A percentile compares a stretch with the other conserved stretches of the same genome.
Evolutionary conservation across 1,140 invertebrate species (phyloP).

Genomic region (Leucophenga varia): DNA sequence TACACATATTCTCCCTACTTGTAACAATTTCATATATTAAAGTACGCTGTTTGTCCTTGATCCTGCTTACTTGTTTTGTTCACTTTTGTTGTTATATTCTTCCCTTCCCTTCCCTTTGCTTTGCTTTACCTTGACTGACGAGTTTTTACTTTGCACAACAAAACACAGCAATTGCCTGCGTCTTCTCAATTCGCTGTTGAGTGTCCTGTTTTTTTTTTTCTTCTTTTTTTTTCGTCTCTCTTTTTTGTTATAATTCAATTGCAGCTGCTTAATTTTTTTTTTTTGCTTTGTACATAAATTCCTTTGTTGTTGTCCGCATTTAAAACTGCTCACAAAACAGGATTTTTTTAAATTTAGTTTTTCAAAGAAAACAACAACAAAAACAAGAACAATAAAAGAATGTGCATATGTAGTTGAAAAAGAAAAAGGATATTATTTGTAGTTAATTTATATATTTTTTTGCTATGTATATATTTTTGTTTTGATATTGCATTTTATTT

Average conservation of each 20-base stretch:
- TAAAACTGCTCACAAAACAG: too few relatives aligned
- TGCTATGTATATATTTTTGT: too few relatives aligned
- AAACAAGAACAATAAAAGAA: slow-evolving; percentile 18
- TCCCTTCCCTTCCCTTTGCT: background rate
- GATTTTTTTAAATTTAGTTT: too few relatives aligned
- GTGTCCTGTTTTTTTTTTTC: slow-evolving; percentile 35
- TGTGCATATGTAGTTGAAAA: too few relatives aligned
- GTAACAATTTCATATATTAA: too few relatives aligned
- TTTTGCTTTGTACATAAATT: slow-evolving; percentile 8
- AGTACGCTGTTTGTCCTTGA: slow-evolving; percentile 44
- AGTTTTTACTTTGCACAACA: too few relatives aligned
- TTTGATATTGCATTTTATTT: too few relatives aligned
- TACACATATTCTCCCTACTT: too few relatives aligned
- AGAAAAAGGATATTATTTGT: too few relatives aligned
- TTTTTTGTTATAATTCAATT: slow-evolving; percentile 42
- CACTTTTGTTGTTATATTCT: slow-evolving; percentile 8
- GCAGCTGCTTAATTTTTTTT: slow-evolving; percentile 47
- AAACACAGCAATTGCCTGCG: too few relatives aligned
- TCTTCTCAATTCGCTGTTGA: slow-evolving; percentile 11
- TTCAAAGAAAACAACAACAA: slow-evolving; percentile 18
- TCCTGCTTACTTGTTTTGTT: slow-evolving; percentile 42
- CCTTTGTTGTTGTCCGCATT: too few relatives aligned
- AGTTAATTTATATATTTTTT: too few relatives aligned
- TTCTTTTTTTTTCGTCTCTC: slow-evolving; percentile 23
- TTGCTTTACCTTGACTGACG: slow-evolving; percentile 4